Conservation (phyloP, 2,888 invertebrate genomes). For the Leptothorax acervorum region DNA sequence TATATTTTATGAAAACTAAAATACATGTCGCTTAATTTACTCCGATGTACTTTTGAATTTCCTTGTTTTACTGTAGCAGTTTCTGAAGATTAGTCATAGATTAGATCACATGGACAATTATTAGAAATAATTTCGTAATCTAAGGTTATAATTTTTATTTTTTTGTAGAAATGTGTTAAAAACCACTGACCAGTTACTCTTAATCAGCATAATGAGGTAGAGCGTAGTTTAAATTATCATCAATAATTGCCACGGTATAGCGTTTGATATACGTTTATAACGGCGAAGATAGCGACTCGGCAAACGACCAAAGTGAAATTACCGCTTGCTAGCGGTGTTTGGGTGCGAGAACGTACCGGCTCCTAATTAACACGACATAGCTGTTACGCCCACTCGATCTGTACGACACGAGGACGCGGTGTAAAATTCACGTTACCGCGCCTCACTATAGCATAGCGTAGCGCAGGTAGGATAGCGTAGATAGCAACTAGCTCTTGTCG, state of each 20-base stretch:
- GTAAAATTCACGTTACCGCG: constrained; percentile 42
- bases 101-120: neutral
- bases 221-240: neutral
- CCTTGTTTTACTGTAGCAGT: neutral
- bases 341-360: constrained; percentile 43
- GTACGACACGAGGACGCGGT: constrained; percentile 49
- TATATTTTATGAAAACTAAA: neutral
- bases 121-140: constrained; percentile 3
- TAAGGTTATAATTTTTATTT: neutral
- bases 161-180: neutral
- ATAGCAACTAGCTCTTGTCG: neutral
- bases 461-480: neutral
- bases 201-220: neutral
- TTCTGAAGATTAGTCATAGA: neutral
- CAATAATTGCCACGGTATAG: neutral
- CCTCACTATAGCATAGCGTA: neutral
- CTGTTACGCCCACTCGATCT: constrained; percentile 53
- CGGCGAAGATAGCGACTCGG: constrained; percentile 25
- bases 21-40: neutral
- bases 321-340: constrained; percentile 3
- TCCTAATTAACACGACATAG: constrained; percentile 55
- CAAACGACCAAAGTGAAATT: constrained; percentile 50
- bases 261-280: constrained; percentile 22
- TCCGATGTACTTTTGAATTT: neutral
- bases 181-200: neutral